Conservation (phyloP, 2,113 vertebrate genomes). For the Tragelaphus buxtoni region DNA sequence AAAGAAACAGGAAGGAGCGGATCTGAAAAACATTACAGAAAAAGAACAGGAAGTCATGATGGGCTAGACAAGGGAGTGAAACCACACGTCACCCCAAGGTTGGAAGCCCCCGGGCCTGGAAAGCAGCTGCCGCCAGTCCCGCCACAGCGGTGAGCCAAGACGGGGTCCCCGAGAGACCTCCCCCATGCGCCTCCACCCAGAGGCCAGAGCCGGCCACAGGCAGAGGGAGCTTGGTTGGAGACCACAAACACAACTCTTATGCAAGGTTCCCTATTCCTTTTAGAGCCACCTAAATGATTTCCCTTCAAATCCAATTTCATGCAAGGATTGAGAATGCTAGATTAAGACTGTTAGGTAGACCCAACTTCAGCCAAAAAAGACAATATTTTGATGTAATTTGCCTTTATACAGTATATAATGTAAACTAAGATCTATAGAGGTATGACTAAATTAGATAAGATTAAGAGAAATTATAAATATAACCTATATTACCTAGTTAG, state of each 20-base stretch:
- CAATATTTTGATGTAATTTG: background rate
- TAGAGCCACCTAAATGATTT: background rate
- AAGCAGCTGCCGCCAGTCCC: constrained; percentile 45
- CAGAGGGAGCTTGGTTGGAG: background rate
- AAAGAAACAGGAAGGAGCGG: constrained; percentile 58
- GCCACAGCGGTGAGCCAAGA: background rate
- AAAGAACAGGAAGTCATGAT: constrained; percentile 66
- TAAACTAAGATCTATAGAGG: background rate
- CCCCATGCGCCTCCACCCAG: background rate
- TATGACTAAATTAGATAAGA: background rate
- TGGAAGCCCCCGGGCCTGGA: constrained; percentile 48
- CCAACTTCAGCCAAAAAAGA: background rate
- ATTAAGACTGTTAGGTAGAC: background rate
- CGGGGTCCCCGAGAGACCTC: background rate
- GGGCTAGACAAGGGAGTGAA: constrained; percentile 54
- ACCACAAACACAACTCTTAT: background rate
- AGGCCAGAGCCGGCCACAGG: background rate
- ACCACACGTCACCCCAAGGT: constrained; percentile 24
- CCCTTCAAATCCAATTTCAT: background rate
- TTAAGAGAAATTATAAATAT: background rate
- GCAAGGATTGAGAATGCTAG: background rate
- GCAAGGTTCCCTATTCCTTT: background rate
- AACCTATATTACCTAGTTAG: background rate
- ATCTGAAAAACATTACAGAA: constrained; percentile 63
- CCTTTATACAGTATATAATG: background rate